Conservation (phyloP, 2,113 vertebrate genomes). For the Panthera tigris region DNA sequence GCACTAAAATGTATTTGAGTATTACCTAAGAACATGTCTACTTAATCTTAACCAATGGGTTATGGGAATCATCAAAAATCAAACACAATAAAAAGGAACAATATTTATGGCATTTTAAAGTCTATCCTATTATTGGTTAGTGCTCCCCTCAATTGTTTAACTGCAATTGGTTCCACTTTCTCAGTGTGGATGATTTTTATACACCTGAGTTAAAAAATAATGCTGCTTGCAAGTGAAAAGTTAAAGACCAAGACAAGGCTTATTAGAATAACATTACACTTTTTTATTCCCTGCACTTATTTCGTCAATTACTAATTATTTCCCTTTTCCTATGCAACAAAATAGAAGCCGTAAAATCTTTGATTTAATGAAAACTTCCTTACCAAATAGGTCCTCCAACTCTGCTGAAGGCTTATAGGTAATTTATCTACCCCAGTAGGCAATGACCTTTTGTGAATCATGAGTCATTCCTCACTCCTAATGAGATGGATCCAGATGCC, state of each 20-base stretch:
- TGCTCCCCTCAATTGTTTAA: constrained; percentile 74
- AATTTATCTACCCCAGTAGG: constrained; percentile 78
- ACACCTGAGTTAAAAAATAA: constrained; percentile 79
- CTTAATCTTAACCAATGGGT: constrained; percentile 64
- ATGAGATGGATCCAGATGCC: constrained; percentile 73
- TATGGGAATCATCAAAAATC: constrained; percentile 73
- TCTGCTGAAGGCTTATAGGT: constrained; percentile 61
- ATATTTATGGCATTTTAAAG: constrained; percentile 71
- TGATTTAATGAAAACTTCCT: constrained; percentile 78
- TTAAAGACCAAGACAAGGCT: constrained; percentile 80
- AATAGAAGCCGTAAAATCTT: constrained; percentile 78
- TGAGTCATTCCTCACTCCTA: constrained; percentile 75
- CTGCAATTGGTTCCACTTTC: constrained; percentile 73
- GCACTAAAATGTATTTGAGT: constrained; percentile 36
- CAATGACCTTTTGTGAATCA: constrained; percentile 78
- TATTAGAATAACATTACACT: constrained; percentile 79
- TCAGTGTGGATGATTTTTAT: constrained; percentile 78
- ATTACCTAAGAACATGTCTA: constrained; percentile 31
- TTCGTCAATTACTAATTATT: constrained; percentile 79
- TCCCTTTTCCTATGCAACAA: constrained; percentile 77
- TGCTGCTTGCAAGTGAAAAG: constrained; percentile 73
- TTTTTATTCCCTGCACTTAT: constrained; percentile 77
- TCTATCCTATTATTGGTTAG: constrained; percentile 65
- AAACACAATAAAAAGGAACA: constrained; percentile 63
- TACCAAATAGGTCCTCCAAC: constrained; percentile 71